Evolutionary conservation across 2,888 invertebrate species (phyloP).

Genomic region (Actias luna): DNA sequence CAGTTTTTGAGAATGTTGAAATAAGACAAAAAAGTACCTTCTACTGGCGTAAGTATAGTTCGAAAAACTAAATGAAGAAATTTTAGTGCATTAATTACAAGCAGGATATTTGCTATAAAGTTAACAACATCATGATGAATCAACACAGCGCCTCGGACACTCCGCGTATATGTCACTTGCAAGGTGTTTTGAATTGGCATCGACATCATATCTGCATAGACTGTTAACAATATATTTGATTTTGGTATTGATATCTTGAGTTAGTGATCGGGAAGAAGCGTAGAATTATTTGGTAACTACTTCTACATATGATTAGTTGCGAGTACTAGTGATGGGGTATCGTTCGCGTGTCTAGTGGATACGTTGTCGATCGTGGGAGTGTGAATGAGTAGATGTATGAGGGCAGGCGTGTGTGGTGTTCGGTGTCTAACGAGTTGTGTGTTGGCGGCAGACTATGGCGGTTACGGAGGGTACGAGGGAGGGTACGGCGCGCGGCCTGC

Average conservation of each 20-base stretch:
- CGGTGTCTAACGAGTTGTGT: slow-evolving; percentile 76
- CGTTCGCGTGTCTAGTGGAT: slow-evolving; percentile 15
- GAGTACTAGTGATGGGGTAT: background rate
- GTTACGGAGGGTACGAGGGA: slow-evolving; percentile 93
- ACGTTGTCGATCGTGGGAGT: background rate
- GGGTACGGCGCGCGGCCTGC: slow-evolving; percentile 93
- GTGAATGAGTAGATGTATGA: slow-evolving; percentile 9
- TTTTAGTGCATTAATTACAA: background rate
- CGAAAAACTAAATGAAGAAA: background rate
- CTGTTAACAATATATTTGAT: background rate
- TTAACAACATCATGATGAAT: background rate
- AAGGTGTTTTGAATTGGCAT: background rate
- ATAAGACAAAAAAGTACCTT: background rate
- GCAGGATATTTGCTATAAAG: background rate
- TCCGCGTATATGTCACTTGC: background rate
- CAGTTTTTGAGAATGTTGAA: background rate
- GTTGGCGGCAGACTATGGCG: slow-evolving; percentile 90
- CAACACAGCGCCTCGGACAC: background rate
- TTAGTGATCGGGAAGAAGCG: too few relatives aligned
- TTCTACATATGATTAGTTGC: background rate
- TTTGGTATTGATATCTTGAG: too few relatives aligned
- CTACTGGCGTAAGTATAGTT: background rate
- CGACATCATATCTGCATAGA: background rate
- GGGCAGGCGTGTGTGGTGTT: slow-evolving; percentile 39
- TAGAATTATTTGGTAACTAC: too few relatives aligned